Evolutionary conservation across 2,113 vertebrate species (phyloP).

Genomic region (Callipepla squamata): DNA sequence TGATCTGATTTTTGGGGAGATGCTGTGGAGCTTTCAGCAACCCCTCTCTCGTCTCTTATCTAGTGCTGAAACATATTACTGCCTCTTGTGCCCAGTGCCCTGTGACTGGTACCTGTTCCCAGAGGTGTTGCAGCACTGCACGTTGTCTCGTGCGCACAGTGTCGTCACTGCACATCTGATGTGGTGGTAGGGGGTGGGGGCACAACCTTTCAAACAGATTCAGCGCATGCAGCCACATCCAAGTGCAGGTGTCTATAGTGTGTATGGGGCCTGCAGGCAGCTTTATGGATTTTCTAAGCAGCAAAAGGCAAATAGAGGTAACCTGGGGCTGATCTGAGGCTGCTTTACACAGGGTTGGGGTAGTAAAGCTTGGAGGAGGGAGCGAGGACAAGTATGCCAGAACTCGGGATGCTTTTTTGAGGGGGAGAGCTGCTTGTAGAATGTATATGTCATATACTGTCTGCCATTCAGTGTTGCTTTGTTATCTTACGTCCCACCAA

Average conservation of each 20-base stretch:
- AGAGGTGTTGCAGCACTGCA: rapidly evolving
- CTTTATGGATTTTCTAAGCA: neutral
- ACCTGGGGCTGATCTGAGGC: rapidly evolving
- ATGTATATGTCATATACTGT: neutral
- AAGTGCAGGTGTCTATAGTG: rapidly evolving
- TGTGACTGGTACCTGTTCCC: too few species aligned
- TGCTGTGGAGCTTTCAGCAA: neutral
- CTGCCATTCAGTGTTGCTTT: neutral
- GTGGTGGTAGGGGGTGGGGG: rapidly evolving
- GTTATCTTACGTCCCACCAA: too few species aligned
- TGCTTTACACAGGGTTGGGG: neutral
- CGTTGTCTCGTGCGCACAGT: rapidly evolving
- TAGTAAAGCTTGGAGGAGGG: rapidly evolving
- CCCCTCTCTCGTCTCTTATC: rapidly evolving
- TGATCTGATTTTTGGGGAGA: neutral
- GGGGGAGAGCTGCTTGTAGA: neutral
- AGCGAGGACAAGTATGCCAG: neutral
- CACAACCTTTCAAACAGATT: rapidly evolving
- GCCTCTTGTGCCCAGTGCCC: rapidly evolving
- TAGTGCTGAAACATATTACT: neutral
- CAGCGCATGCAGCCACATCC: rapidly evolving
- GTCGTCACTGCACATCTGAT: rapidly evolving
- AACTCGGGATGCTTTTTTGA: neutral
- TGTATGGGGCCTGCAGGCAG: neutral
- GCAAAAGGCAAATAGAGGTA: too few species aligned